Conservation (phyloP, 2,888 invertebrate genomes). For the Patella ulyssiponensis region DNA sequence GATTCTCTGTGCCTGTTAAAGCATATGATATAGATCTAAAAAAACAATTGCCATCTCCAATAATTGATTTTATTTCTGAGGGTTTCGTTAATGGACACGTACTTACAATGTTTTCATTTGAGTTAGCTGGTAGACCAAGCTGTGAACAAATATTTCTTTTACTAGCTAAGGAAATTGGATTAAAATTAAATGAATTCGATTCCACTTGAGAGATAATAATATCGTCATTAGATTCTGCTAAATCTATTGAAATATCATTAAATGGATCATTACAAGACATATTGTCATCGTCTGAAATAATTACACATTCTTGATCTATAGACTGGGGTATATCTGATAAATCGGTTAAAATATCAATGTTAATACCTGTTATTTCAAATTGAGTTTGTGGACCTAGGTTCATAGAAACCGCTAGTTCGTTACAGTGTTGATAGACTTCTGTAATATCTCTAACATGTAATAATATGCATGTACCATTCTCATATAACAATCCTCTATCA, state of each 20-base stretch:
- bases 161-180: background rate
- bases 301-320: no score
- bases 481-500: background rate
- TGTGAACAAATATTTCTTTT: background rate
- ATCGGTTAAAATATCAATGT: background rate
- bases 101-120: background rate
- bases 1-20: background rate
- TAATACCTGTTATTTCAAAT: conserved; percentile 8
- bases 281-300: no score
- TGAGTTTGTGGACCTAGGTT: background rate
- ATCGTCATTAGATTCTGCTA: background rate
- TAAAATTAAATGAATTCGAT: background rate
- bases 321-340: background rate
- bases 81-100: background rate
- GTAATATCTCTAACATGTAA: background rate
- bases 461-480: background rate
- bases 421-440: background rate
- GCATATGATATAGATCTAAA: background rate
- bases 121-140: background rate
- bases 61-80: background rate
- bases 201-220: background rate
- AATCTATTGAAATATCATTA: background rate
- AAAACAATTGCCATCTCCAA: conserved; percentile 3
- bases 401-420: background rate
- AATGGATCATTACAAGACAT: no score